These are phyloP conservation scores for Theretra japonica DNA, from an alignment of 2,888 invertebrate species.

Conservation along the genomic window DNA sequence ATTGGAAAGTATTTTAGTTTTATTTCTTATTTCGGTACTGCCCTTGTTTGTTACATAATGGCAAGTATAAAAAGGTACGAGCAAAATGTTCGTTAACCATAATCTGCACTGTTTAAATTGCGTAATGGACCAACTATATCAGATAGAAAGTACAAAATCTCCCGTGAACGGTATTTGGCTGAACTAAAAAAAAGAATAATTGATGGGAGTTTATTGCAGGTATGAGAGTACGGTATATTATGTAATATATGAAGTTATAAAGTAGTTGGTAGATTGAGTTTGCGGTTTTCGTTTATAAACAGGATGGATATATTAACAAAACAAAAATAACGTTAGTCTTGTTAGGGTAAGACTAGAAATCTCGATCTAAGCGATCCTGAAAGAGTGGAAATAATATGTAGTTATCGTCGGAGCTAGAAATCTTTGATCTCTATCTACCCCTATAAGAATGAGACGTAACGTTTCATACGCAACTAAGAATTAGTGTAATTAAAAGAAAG, in stretches of 20 bases:
- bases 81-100: constrained; percentile 55
- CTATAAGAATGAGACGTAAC: no score
- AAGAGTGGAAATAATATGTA: no score
- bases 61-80: constrained; percentile 30
- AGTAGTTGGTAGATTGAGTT: neutral
- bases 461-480: no score
- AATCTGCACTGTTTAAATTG: constrained; percentile 53
- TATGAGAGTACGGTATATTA: neutral
- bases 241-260: neutral
- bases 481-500: no score
- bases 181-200: constrained; percentile 19
- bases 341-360: no score
- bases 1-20: neutral
- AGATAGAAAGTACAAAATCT: constrained; percentile 74
- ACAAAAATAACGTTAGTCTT: no score
- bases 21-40: neutral
- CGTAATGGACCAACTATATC: constrained; percentile 69
- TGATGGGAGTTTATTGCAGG: neutral
- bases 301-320: no score
- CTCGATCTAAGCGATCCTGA: no score
- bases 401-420: no score
- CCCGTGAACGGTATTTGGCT: neutral
- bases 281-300: neutral
- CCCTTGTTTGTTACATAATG: constrained; percentile 9
- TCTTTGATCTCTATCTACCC: no score